Evolutionary conservation across 2,888 invertebrate species (phyloP).

Genomic region (Metacarcinus magister): DNA sequence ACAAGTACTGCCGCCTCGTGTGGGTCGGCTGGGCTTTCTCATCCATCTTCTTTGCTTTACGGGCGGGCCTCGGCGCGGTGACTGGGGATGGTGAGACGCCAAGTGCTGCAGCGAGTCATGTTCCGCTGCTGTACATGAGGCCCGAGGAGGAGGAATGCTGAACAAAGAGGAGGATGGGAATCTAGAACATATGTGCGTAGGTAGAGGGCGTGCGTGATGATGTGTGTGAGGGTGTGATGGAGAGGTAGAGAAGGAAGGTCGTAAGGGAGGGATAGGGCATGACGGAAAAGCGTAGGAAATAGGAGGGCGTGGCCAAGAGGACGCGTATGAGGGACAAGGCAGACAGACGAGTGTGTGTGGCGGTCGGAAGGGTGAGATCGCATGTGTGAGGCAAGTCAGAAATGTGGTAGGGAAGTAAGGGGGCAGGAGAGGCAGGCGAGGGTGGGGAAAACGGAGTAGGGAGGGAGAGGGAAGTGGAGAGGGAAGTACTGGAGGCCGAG

Average conservation of each 20-base stretch:
- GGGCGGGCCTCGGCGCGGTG: background rate
- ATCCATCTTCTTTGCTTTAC: background rate
- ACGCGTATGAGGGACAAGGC: background rate
- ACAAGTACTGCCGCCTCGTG: background rate
- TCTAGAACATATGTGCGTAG: background rate
- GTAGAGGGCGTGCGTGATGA: slow-evolving; percentile 10
- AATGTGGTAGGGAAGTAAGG: background rate
- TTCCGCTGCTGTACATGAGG: background rate
- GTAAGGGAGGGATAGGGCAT: background rate
- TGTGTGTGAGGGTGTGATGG: background rate
- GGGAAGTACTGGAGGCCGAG: background rate
- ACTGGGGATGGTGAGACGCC: slow-evolving; percentile 10
- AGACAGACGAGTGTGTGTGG: slow-evolving; percentile 6
- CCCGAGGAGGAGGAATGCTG: background rate
- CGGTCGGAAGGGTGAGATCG: background rate
- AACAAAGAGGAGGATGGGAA: slow-evolving; percentile 22
- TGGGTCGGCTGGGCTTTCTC: background rate
- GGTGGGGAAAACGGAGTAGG: background rate
- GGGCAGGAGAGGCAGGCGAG: background rate
- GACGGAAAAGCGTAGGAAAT: background rate
- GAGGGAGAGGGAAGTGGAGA: background rate
- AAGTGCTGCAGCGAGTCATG: background rate
- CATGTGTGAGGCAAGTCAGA: background rate
- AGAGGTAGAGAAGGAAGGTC: background rate
- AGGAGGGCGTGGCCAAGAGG: slow-evolving; percentile 3